phyloP scores from a whole-genome alignment of 2,888 invertebrate species.

The Philhelius pedissequus region DNA sequence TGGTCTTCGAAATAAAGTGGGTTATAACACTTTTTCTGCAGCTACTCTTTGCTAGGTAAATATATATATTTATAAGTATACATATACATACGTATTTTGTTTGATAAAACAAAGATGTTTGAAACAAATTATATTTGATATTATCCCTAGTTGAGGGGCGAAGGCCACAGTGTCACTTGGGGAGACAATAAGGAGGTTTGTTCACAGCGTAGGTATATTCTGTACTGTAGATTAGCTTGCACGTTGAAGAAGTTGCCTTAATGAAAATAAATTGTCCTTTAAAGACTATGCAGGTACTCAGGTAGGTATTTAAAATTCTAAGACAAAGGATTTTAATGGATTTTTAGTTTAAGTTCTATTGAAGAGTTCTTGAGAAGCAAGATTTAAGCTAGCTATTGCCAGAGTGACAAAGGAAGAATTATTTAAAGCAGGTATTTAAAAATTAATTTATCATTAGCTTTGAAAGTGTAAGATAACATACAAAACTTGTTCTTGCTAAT shows the following conservation, averaged over 20 bases:
- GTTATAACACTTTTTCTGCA: conserved; percentile 83
- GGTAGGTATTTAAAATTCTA: background rate
- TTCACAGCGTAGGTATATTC: background rate
- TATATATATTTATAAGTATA: conserved; percentile 5
- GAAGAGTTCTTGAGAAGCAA: background rate
- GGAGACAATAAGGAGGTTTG: conserved; percentile 9
- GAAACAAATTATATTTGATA: conserved; percentile 4
- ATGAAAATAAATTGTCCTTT: conserved; percentile 25
- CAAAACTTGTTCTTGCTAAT: background rate
- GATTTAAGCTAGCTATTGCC: background rate
- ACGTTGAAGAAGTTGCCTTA: background rate
- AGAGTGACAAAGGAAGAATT: background rate
- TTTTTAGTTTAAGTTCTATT: conserved; percentile 4
- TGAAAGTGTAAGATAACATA: background rate
- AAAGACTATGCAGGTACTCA: conserved; percentile 5
- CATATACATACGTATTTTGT: background rate
- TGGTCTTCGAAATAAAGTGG: conserved; percentile 84
- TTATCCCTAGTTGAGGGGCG: background rate
- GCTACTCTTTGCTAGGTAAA: conserved; percentile 78
- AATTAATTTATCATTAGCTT: background rate
- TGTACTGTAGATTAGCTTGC: background rate
- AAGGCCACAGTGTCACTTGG: conserved; percentile 11
- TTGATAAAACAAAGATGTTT: background rate
- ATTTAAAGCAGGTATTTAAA: background rate
- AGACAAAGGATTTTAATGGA: conserved; percentile 8